These are phyloP conservation scores for Thereva nobilitata DNA, from an alignment of 2,888 invertebrate genomes.

Conservation along the genomic window DNA sequence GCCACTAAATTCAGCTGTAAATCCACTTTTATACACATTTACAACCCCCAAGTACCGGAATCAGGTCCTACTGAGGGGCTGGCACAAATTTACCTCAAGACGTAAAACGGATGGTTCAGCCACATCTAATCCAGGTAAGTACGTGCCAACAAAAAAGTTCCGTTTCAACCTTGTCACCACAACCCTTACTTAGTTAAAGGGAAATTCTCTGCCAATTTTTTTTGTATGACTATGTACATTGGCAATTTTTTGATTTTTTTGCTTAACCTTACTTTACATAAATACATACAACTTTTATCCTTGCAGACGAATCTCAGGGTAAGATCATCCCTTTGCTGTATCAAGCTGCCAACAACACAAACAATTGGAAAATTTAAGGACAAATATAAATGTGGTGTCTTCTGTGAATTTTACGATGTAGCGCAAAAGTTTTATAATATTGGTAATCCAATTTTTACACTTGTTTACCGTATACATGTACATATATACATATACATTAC, in stretches of 20 bases:
- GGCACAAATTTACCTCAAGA: slow-evolving; percentile 56
- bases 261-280: not conserved
- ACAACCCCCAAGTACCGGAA: slow-evolving; percentile 68
- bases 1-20: slow-evolving; percentile 69
- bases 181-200: slow-evolving; percentile 1
- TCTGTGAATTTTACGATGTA: not conserved
- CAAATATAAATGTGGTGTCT: not conserved
- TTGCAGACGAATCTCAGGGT: slow-evolving; percentile 31
- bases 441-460: too few relatives aligned
- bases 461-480: too few relatives aligned
- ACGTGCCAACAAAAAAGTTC: slow-evolving; percentile 1
- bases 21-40: slow-evolving; percentile 70
- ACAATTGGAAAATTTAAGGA: slow-evolving; percentile 26
- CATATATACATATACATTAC: too few relatives aligned
- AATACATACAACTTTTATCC: not conserved
- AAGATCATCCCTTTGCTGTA: slow-evolving; percentile 32
- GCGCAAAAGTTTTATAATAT: too few relatives aligned
- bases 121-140: slow-evolving; percentile 43
- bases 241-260: not conserved
- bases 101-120: slow-evolving; percentile 53
- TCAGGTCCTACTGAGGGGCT: slow-evolving; percentile 57
- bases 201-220: not conserved
- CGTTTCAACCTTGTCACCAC: not conserved
- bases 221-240: not conserved
- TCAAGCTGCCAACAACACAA: slow-evolving; percentile 24